Percentiles rank a stretch among this genome's conserved stretches.
Evolutionary conservation across 2,888 invertebrate species (phyloP).

Genomic region (Drosophila rellima): DNA sequence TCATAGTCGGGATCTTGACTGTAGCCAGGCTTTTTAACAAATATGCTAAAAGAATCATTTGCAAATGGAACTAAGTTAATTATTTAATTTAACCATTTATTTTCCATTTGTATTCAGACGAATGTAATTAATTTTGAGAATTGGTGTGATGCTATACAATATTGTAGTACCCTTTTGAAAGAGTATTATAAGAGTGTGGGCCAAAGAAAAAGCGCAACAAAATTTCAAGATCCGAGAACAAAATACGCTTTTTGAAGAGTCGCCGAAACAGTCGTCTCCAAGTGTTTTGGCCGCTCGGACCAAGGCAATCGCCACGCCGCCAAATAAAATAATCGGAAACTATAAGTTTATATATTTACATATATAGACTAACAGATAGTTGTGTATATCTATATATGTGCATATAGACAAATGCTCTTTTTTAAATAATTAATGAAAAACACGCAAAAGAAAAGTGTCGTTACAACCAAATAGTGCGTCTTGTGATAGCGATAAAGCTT

Average conservation of each 20-base stretch:
- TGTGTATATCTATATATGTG: background rate
- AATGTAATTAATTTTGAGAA: background rate
- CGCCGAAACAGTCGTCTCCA: slow-evolving; percentile 63
- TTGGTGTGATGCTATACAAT: background rate
- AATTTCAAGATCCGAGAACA: slow-evolving; percentile 49
- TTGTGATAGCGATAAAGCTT: slow-evolving; percentile 50
- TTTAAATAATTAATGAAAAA: slow-evolving; percentile 48
- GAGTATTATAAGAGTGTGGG: slow-evolving; percentile 33
- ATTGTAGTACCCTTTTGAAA: background rate
- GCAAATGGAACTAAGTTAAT: too few species aligned
- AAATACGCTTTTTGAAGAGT: slow-evolving; percentile 68
- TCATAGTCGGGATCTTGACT: too few species aligned
- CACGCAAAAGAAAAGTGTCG: slow-evolving; percentile 13
- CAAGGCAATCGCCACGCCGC: slow-evolving; percentile 47
- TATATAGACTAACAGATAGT: slow-evolving; percentile 8
- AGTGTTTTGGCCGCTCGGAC: slow-evolving; percentile 54
- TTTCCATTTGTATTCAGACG: background rate
- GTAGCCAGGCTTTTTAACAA: too few species aligned
- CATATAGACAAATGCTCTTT: slow-evolving; percentile 20
- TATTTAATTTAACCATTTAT: background rate
- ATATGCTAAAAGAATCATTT: too few species aligned
- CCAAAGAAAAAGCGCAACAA: slow-evolving; percentile 52
- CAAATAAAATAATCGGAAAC: slow-evolving; percentile 45
- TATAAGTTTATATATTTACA: slow-evolving; percentile 39
- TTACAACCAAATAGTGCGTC: slow-evolving; percentile 32